Conservation (phyloP, 2,888 invertebrate genomes). For the Cantharis rufa region DNA sequence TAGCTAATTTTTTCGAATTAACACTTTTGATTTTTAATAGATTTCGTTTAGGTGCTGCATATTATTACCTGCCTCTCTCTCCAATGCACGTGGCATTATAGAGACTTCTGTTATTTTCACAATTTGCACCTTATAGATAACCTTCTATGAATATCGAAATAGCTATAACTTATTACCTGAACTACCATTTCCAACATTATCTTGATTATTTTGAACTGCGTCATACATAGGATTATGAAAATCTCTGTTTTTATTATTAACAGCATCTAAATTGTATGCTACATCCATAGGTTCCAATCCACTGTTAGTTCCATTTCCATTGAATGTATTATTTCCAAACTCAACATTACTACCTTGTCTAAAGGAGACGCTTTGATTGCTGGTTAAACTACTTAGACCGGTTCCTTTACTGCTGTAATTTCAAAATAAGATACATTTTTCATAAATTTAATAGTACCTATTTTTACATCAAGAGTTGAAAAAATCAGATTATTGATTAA, state of each 20-base stretch:
- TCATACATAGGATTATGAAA: slow-evolving; percentile 99
- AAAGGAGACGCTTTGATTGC: slow-evolving; percentile 90
- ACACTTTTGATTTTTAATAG: too few species aligned
- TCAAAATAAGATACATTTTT: not conserved
- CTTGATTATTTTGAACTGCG: slow-evolving; percentile 71
- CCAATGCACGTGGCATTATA: too few species aligned
- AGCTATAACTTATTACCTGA: slow-evolving; percentile 54
- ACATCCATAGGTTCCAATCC: slow-evolving; percentile 70
- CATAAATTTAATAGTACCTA: too few species aligned
- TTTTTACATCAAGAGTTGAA: too few species aligned
- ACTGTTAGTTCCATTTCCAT: slow-evolving; percentile 57
- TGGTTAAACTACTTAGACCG: slow-evolving; percentile 77
- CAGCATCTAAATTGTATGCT: slow-evolving; percentile 79
- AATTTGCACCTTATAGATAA: not conserved
- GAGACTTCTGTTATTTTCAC: too few species aligned
- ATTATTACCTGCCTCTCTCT: too few species aligned
- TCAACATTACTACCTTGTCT: slow-evolving; percentile 92
- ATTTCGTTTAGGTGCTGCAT: too few species aligned
- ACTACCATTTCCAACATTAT: slow-evolving; percentile 64
- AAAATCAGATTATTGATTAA: too few species aligned
- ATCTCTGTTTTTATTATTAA: slow-evolving; percentile 80
- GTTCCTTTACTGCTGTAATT: slow-evolving; percentile 76
- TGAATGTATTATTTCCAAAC: slow-evolving; percentile 69
- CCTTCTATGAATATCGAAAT: not conserved
- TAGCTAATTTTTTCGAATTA: too few species aligned